phyloP scores from a whole-genome alignment of 2,888 invertebrate genomes.

The Drosophila neotestacea region DNA sequence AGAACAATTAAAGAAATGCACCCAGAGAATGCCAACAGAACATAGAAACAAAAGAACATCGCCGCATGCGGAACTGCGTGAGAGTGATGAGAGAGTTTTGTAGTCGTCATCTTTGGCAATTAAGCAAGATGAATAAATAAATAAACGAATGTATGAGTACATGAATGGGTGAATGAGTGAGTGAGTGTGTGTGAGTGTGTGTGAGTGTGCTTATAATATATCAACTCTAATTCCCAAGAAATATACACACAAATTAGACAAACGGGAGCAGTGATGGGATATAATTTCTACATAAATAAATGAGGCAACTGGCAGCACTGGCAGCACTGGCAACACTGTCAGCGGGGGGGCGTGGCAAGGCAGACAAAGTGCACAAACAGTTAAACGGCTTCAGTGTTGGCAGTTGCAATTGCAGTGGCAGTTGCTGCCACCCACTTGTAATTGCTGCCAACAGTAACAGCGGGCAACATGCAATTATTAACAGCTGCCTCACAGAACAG shows the following conservation, averaged over 20 bases:
- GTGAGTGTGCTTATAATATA: constrained; percentile 61
- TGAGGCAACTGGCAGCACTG: constrained; percentile 29
- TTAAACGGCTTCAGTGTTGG: constrained; percentile 59
- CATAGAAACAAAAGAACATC: constrained; percentile 30
- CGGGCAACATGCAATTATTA: constrained; percentile 68
- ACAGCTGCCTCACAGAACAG: constrained; percentile 39
- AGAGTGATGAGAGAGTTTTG: constrained; percentile 54
- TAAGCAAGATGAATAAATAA: constrained; percentile 69
- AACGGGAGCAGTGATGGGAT: constrained; percentile 61
- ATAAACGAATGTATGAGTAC: constrained; percentile 34
- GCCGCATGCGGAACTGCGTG: constrained; percentile 60
- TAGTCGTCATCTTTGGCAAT: constrained; percentile 65
- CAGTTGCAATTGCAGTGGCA: constrained; percentile 34
- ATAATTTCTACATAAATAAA: constrained; percentile 47
- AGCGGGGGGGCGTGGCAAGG: constrained; percentile 41
- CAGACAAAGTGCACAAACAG: constrained; percentile 38
- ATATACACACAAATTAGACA: constrained; percentile 68
- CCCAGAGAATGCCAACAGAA: constrained; percentile 41
- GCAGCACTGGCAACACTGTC: constrained; percentile 18
- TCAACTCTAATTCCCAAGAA: constrained; percentile 77
- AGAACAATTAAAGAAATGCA: constrained; percentile 77
- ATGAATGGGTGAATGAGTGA: constrained; percentile 27
- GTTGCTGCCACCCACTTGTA: constrained; percentile 47
- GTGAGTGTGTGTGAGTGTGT: constrained; percentile 41
- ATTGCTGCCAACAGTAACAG: constrained; percentile 39